These are phyloP conservation scores for Hiodon alosoides DNA, from an alignment of 2,113 vertebrate species.

Conservation along the genomic window DNA sequence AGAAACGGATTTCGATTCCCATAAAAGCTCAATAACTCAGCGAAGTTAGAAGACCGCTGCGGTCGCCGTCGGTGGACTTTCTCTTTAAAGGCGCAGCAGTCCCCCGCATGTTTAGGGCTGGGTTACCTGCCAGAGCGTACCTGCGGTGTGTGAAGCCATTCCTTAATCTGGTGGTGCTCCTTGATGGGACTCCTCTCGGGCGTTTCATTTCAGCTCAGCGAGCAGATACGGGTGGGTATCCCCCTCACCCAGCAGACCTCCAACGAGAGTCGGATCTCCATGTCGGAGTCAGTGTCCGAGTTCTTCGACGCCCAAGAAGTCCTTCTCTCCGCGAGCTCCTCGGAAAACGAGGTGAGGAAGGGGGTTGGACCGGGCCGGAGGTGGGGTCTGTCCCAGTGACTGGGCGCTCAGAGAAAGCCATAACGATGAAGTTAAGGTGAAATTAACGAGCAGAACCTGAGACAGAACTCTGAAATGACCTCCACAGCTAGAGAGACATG, in stretches of 20 bases:
- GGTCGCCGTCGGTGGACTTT: neutral
- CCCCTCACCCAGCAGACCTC: conserved; percentile 92
- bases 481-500: too few relatives aligned
- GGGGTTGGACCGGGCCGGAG: neutral
- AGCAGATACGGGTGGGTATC: conserved; percentile 83
- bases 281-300: conserved; percentile 97
- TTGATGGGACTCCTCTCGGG: neutral
- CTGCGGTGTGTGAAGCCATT: too few relatives aligned
- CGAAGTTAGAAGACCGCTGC: too few relatives aligned
- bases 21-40: conserved; percentile 2
- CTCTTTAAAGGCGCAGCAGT: neutral
- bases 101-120: neutral
- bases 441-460: conserved; percentile 32
- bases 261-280: conserved; percentile 95
- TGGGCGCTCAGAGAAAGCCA: conserved; percentile 29
- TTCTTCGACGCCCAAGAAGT: conserved; percentile 99
- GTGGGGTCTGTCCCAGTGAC: neutral
- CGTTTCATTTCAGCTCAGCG: conserved; percentile 62
- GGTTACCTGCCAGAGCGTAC: neutral
- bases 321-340: conserved; percentile 93
- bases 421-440: conserved; percentile 18
- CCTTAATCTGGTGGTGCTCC: neutral
- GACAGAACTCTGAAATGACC: conserved; percentile 20
- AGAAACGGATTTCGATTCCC: conserved; percentile 22
- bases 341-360: conserved; percentile 85